Evolutionary conservation across 2,113 vertebrate species (phyloP).

Genomic region (Xyliphius kryptos): DNA sequence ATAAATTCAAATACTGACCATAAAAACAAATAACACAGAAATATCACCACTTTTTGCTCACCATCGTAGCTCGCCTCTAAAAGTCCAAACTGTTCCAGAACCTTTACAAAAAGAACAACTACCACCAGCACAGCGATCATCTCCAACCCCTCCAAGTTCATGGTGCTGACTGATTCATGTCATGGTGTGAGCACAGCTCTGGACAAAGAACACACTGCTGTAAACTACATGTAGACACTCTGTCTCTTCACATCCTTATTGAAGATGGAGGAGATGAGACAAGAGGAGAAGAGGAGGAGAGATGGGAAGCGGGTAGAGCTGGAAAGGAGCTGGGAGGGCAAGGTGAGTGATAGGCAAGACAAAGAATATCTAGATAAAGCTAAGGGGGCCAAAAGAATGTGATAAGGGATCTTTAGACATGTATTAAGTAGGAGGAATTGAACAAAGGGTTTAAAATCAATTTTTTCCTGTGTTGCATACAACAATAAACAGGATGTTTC

Average conservation of each 20-base stretch:
- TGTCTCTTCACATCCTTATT: slow-evolving; percentile 49
- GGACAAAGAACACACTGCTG: slow-evolving; percentile 62
- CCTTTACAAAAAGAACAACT: slow-evolving; percentile 92
- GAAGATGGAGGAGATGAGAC: slow-evolving; percentile 53
- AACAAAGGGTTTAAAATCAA: slow-evolving; percentile 41
- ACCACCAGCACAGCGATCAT: slow-evolving; percentile 94
- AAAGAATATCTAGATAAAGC: slow-evolving; percentile 37
- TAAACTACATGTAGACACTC: slow-evolving; percentile 67
- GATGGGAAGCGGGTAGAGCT: slow-evolving; percentile 11
- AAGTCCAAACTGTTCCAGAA: slow-evolving; percentile 95
- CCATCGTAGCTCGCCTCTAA: slow-evolving; percentile 86
- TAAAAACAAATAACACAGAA: too few relatives aligned
- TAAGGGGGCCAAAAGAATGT: not conserved
- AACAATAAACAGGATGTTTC: slow-evolving; percentile 30
- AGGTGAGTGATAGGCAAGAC: slow-evolving; percentile 18
- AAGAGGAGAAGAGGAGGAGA: slow-evolving; percentile 30
- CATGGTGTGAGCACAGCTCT: slow-evolving; percentile 70
- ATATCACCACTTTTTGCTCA: slow-evolving; percentile 78
- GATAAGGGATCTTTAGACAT: too few relatives aligned
- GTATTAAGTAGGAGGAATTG: too few relatives aligned
- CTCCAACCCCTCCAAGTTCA: slow-evolving; percentile 98
- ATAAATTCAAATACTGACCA: too few relatives aligned
- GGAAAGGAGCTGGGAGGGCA: slow-evolving; percentile 23
- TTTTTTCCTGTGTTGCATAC: slow-evolving; percentile 23
- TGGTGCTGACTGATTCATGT: slow-evolving; percentile 69